Base-by-base conservation (phyloP, 2,113 vertebrate genomes). In the Grantiella picta region DNA sequence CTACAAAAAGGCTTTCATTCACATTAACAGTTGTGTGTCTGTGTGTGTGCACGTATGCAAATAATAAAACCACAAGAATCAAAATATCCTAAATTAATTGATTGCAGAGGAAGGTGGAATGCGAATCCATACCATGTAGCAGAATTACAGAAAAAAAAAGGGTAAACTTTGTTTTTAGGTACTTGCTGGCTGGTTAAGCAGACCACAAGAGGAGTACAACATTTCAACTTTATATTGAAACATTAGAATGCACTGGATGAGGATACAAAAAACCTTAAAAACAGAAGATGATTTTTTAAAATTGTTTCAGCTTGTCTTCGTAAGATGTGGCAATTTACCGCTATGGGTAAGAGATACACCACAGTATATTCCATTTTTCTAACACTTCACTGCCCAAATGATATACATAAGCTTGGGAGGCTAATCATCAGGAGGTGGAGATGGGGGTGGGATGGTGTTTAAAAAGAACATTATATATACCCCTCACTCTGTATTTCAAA, bases 1-100 rank as follows among this genome's bases (percentile, higher is more conserved):
- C 44, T 38, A 73, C 33, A 61, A 53, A 52, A 61, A 79, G n/a
- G 24, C 27, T 82, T 44, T 53, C 20, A n/a, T 50, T 82, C 29
- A 25, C 5, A 6, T 44, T 56, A 70, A 61, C 7, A 11, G 8
- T 13, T 11, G 15, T 2, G 7, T 31, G 5, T 24, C 5, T 33
- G 27, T 44, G 12, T 5, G 19, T 15, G 17, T 12, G 10, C 5
- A 5, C 4, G 21, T 7, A 15, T 24, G 5, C 1, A 0, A 33
- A 18, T 15, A 69, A 54, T 12, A 25, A 68, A 73, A n/a, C 16
- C 2, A 3, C 12, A 75, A 82, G 25, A 86, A 71, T n/a, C 23
- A 69, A 86, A 83, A 33, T 52, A 82, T 35, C 27, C 38, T 68
- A 44, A 86, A 81, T 40, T 45, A 92, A 71, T 14, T 20, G 11